These are phyloP conservation scores for Sakesphorus luctuosus DNA, from an alignment of 2,113 vertebrate species.

Conservation along the genomic window DNA sequence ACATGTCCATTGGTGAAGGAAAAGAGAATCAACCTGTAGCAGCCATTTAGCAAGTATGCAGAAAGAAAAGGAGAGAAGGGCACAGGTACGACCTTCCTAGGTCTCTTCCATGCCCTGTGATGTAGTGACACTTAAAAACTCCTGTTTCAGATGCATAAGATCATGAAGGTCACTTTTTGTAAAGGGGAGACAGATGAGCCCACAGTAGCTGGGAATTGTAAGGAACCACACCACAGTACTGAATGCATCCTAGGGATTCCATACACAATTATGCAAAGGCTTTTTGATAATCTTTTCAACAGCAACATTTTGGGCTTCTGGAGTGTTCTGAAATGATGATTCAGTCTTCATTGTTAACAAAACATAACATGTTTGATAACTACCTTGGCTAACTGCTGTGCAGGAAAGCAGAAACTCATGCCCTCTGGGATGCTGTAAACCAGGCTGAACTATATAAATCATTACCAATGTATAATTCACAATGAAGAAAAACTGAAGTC, in stretches of 20 bases:
- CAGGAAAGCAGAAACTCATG: neutral
- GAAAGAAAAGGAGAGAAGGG: neutral
- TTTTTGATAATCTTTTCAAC: neutral
- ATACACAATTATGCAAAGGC: neutral
- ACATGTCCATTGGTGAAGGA: neutral
- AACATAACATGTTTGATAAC: neutral
- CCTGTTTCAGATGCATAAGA: neutral
- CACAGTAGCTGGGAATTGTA: neutral
- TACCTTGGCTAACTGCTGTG: neutral
- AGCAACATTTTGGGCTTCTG: neutral
- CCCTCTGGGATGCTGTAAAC: neutral
- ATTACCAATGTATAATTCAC: neutral
- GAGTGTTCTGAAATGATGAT: neutral
- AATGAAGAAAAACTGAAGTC: neutral
- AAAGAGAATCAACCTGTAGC: neutral
- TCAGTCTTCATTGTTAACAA: neutral
- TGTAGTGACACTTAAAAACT: neutral
- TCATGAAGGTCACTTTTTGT: neutral
- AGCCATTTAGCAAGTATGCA: neutral
- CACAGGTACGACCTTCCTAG: neutral
- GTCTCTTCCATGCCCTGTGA: neutral
- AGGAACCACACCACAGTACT: neutral
- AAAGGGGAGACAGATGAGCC: neutral
- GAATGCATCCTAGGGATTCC: neutral
- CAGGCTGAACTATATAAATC: neutral